phyloP scores from a whole-genome alignment of 2,797 vertebrate species.

The Triplophysa yarkandensis region DNA sequence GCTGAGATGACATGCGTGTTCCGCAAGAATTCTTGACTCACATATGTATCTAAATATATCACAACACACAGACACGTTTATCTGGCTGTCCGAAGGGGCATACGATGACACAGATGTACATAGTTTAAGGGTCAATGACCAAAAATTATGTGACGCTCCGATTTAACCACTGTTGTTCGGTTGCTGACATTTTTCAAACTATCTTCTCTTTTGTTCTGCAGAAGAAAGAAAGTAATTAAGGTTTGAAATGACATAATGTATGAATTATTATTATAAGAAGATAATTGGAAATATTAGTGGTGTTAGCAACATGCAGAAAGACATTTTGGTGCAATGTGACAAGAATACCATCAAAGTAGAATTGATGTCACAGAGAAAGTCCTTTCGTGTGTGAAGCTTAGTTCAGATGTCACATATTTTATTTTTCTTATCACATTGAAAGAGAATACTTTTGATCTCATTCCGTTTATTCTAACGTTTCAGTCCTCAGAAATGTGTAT shows the following conservation, averaged over 20 bases:
- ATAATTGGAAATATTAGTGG: background rate
- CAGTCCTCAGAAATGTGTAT: background rate
- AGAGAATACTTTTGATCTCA: too few relatives aligned
- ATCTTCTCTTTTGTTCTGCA: too few relatives aligned
- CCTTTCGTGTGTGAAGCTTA: too few relatives aligned
- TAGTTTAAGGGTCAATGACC: background rate
- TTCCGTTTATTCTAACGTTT: too few relatives aligned
- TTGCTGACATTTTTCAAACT: too few relatives aligned
- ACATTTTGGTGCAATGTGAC: background rate
- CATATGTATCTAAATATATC: conserved; percentile 2
- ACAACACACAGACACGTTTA: background rate
- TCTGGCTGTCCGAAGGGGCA: background rate
- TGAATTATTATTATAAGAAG: too few relatives aligned
- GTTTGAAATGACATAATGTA: too few relatives aligned
- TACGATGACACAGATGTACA: background rate
- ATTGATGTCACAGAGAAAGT: background rate
- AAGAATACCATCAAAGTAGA: background rate
- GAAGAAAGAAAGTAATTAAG: too few relatives aligned
- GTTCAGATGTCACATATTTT: too few relatives aligned
- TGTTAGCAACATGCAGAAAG: background rate
- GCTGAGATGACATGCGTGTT: background rate
- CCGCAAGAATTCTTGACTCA: background rate
- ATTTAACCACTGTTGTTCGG: too few relatives aligned
- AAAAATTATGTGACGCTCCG: background rate
- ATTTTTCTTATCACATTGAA: too few relatives aligned